phyloP scores from a whole-genome alignment of 2,888 invertebrate species.

The Hypena proboscidalis region DNA sequence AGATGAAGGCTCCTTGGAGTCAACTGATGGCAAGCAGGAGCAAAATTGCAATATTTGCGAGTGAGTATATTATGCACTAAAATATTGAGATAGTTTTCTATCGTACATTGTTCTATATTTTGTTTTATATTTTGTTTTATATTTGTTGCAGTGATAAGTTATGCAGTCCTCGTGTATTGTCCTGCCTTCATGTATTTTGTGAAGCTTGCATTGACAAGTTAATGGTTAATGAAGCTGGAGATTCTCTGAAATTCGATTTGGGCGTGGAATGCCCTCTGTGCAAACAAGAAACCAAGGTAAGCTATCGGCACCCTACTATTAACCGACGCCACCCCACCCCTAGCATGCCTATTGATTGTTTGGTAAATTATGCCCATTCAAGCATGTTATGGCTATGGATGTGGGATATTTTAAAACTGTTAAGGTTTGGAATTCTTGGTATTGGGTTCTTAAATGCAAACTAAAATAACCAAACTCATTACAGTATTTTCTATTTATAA shows the following conservation, averaged over 20 bases:
- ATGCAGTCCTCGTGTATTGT: conserved; percentile 93
- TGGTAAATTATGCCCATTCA: too few species aligned
- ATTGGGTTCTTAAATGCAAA: too few species aligned
- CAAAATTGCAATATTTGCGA: conserved; percentile 88
- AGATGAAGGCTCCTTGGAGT: conserved; percentile 82
- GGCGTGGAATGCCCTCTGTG: conserved; percentile 92
- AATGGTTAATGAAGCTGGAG: conserved; percentile 89
- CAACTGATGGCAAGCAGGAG: conserved; percentile 81
- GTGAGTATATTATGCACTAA: conserved; percentile 66
- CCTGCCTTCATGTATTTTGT: conserved; percentile 98
- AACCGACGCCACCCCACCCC: too few species aligned
- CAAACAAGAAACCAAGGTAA: conserved; percentile 93
- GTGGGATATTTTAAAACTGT: too few species aligned
- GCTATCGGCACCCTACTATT: too few species aligned
- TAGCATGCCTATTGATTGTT: too few species aligned
- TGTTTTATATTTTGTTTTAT: not conserved
- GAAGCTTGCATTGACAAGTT: conserved; percentile 95
- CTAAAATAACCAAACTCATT: too few species aligned
- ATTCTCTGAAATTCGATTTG: conserved; percentile 87
- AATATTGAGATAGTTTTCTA: not conserved
- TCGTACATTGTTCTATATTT: not conserved
- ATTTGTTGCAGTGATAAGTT: conserved; percentile 87
- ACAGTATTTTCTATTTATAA: conserved; percentile 26
- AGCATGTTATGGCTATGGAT: too few species aligned
- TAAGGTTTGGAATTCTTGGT: too few species aligned